Base-by-base conservation (phyloP, 2,113 vertebrate species). In the Barbus barbus region DNA sequence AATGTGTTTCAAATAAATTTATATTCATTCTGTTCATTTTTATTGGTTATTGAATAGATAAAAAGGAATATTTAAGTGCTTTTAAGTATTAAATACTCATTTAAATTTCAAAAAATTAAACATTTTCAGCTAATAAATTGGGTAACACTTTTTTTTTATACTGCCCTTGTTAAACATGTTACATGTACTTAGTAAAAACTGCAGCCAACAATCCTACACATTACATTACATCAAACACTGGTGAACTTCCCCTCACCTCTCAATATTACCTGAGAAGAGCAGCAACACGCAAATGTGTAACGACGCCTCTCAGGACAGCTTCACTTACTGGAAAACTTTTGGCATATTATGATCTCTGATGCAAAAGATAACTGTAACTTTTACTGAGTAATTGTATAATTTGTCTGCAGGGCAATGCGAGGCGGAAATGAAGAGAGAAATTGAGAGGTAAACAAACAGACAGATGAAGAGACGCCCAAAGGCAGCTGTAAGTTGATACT, bases 231-330 rank as follows among this genome's bases (percentile, higher is more conserved):
- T 58, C 24, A 46, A 31, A 31, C 46, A 73, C 88, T 82, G 33
- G 63, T 92, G 38, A 92, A 92, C 92, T 92, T 88, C 89, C 78
- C 87, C 74, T 91, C 89, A 91, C 90, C 91, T 91, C 82, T 86
- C 65, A n/a, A 28, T 85, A 46, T 82, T 85, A 87, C 84, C 82
- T 20, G 76, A 38, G 71, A 16, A 78, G 82, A 85, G 78, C 8
- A 82, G 26, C 26, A 58, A 48, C 22, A 86, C 71, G 82, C 46
- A 86, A 38, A 86, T 81, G 65, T 84, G 53, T 22, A 24, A 48
- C 69, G 61, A 82, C 36, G 86, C 84, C 75, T 56, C 36, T 85
- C 87, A 72, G 61, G 85, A 56, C 85, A 87, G 84, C 90, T 46
- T 91, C 90, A 90, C 82, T 78, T 80, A 71, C 71, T 48, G 60